Evolutionary conservation across 2,888 invertebrate genomes (phyloP).

Genomic region (Philhelius pedissequus): DNA sequence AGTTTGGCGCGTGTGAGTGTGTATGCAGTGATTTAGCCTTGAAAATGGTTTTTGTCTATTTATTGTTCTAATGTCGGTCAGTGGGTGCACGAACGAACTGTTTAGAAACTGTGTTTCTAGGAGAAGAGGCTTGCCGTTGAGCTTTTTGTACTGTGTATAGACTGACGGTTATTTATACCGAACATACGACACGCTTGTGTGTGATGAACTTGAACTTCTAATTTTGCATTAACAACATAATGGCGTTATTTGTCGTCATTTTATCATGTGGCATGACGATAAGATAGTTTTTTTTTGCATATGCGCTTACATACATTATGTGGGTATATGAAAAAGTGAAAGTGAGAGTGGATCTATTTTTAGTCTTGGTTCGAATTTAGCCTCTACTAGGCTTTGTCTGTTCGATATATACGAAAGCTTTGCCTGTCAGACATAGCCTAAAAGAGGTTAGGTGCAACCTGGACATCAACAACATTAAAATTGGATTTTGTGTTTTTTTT

Average conservation of each 20-base stretch:
- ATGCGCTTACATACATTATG: no score
- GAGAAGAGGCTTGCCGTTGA: slow-evolving; percentile 44
- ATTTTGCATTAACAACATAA: slow-evolving; percentile 29
- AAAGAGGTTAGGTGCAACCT: slow-evolving; percentile 83
- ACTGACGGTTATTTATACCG: background rate
- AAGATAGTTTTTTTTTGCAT: slow-evolving; percentile 11
- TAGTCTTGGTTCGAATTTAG: slow-evolving; percentile 79
- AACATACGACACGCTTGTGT: background rate
- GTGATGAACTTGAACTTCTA: slow-evolving; percentile 78
- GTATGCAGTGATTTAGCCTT: slow-evolving; percentile 38
- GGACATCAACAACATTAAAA: slow-evolving; percentile 65
- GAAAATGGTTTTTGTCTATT: slow-evolving; percentile 56
- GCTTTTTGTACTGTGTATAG: slow-evolving; percentile 27
- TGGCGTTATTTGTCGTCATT: slow-evolving; percentile 2
- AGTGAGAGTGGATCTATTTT: slow-evolving; percentile 43
- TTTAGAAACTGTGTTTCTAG: slow-evolving; percentile 25
- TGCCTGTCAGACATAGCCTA: slow-evolving; percentile 82
- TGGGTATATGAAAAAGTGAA: slow-evolving; percentile 32
- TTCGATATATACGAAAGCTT: slow-evolving; percentile 71
- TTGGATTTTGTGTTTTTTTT: background rate
- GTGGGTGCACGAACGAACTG: slow-evolving; percentile 67
- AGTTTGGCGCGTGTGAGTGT: slow-evolving; percentile 8
- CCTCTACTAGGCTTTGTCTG: slow-evolving; percentile 85
- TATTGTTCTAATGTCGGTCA: slow-evolving; percentile 65
- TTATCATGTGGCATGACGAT: slow-evolving; percentile 33